A percentile compares a stretch with the other conserved stretches of the same genome.
These are phyloP conservation scores for Drosophila lacicola DNA, from an alignment of 2,888 invertebrate species.

Conservation along the genomic window DNA sequence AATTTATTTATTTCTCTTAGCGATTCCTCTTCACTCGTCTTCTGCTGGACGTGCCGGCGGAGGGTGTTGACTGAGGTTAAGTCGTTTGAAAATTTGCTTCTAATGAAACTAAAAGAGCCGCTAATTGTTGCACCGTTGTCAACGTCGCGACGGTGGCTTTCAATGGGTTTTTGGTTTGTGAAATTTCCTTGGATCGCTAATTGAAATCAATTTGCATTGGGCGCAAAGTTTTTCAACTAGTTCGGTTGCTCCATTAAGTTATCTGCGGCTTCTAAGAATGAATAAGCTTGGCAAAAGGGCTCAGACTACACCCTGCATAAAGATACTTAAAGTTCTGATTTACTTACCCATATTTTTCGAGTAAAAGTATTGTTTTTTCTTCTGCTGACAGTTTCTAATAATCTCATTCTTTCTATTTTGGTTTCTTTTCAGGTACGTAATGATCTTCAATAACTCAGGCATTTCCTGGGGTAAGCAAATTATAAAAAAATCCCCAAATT, in stretches of 20 bases:
- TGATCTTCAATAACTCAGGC: slow-evolving; percentile 1
- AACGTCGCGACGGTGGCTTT: slow-evolving; percentile 22
- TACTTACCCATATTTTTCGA: too few species aligned
- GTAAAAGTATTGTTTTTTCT: too few species aligned
- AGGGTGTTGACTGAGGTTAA: slow-evolving; percentile 63
- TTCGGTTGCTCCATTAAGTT: slow-evolving; percentile 11
- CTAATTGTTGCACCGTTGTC: slow-evolving; percentile 65
- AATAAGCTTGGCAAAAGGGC: background rate
- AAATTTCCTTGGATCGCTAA: slow-evolving; percentile 19
- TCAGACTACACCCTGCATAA: background rate
- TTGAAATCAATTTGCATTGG: slow-evolving; percentile 35
- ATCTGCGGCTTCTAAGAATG: background rate
- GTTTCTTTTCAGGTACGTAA: slow-evolving; percentile 37
- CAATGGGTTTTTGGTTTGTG: slow-evolving; percentile 6
- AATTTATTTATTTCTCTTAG: slow-evolving; percentile 58
- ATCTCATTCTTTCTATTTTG: background rate
- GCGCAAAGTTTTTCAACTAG: slow-evolving; percentile 5
- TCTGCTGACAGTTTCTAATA: too few species aligned
- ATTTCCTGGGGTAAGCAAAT: slow-evolving; percentile 25
- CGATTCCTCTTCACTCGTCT: slow-evolving; percentile 10
- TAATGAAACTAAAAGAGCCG: slow-evolving; percentile 71
- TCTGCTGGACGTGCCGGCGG: slow-evolving; percentile 1
- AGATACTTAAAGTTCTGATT: background rate
- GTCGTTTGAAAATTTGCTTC: slow-evolving; percentile 63
- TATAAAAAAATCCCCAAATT: slow-evolving; percentile 4